Evolutionary conservation across 2,888 invertebrate species (phyloP).

Genomic region (Dysmachus trigonus): DNA sequence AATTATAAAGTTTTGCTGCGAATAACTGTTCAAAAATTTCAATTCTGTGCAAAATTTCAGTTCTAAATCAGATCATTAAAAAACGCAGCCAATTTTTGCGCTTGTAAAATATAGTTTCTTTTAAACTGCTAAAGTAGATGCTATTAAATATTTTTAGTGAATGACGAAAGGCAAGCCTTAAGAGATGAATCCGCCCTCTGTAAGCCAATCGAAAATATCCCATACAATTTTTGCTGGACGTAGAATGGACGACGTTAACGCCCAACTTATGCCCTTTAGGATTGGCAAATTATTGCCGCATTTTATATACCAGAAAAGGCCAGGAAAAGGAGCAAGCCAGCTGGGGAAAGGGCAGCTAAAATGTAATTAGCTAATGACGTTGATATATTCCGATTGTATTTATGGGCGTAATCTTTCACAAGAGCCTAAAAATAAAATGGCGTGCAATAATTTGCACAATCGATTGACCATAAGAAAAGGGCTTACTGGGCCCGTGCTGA

Average conservation of each 20-base stretch:
- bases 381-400: conserved; percentile 51
- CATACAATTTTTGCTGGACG: neutral
- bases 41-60: too few species aligned
- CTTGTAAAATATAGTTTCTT: too few species aligned
- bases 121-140: too few species aligned
- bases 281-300: conserved; percentile 18
- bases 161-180: neutral
- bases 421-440: conserved; percentile 6
- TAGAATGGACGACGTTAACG: conserved; percentile 9
- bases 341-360: neutral
- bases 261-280: neutral
- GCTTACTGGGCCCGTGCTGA: neutral
- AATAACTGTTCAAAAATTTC: too few species aligned
- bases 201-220: neutral
- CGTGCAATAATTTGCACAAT: conserved; percentile 19
- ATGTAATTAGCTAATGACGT: conserved; percentile 53
- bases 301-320: neutral
- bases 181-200: neutral
- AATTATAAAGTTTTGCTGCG: too few species aligned
- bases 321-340: neutral
- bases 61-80: too few species aligned
- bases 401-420: conserved; percentile 41
- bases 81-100: too few species aligned
- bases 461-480: neutral
- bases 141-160: neutral